Evolutionary conservation across 1,140 invertebrate species (phyloP), one percentile per base, ranked within the genome.

Genomic region (Macrocentrus cingulum): DNA sequence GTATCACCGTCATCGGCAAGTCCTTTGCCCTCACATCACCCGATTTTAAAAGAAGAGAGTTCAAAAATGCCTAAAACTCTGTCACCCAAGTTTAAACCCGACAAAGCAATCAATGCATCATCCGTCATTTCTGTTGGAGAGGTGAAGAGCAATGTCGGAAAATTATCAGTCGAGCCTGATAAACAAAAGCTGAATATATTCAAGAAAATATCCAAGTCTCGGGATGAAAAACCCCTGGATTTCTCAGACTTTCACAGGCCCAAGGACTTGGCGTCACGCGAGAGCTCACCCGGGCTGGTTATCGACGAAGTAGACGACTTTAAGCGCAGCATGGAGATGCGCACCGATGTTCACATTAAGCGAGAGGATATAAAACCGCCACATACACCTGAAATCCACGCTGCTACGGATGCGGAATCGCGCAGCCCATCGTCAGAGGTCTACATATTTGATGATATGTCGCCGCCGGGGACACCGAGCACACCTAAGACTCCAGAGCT

Each of bases 111-210:
- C 6, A 75, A 77, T 44, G 1, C 65, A 2, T 56, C 60, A 6
- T 45, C 53, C 1, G 20, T 50, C 19, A 13, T 42, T 15, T 9
- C 15, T 50, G 7, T 50, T 3, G 69, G 75, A 13, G 63, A 58
- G 1, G 76, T 79, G 55, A 68, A 77, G 16, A 72, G 77, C 2
- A 56, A 65, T 18, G 81, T 87, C 34, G 86, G 86, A 65, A 91
- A 91, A 77, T 71, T 92, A 16, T 83, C 85, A 1, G 86, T 84
- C 2, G 90, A 92, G 72, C 90, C 89, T 1, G 88, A 92, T 70
- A 89, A 86, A 72, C 88, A 87, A 70, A 92, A 92, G 73, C 73
- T 91, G 19, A 92, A 91, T 78, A 91, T 92, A 69, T 91, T 92
- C 64, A 92, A 91, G 69, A 91, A 91, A 77, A 90, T 92, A 66